A percentile compares a stretch with the other conserved stretches of the same genome.
These are phyloP conservation scores for Nothocercus nigrocapillus DNA, from an alignment of 2,113 vertebrate species.

Conservation along the genomic window DNA sequence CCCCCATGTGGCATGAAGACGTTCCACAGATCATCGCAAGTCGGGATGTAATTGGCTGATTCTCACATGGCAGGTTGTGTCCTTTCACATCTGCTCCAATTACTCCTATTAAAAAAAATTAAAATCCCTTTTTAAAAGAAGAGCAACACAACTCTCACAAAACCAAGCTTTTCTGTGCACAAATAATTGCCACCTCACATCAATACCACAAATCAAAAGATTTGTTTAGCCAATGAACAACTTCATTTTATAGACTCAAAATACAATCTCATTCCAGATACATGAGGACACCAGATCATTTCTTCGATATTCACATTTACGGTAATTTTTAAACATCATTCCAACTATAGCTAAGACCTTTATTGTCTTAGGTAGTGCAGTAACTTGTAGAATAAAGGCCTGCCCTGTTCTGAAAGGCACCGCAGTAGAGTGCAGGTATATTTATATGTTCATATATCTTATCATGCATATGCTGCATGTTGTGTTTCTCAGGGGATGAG, in stretches of 20 bases:
- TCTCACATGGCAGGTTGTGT: slow-evolving; percentile 85
- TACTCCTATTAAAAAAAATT: slow-evolving; percentile 82
- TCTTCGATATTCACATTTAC: neutral
- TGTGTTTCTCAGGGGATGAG: slow-evolving; percentile 45
- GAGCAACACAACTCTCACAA: neutral
- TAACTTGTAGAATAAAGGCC: neutral
- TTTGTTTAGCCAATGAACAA: neutral
- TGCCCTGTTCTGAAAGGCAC: neutral
- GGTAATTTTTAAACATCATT: neutral
- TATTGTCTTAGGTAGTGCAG: neutral
- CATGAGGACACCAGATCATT: neutral
- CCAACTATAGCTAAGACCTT: neutral
- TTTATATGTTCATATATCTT: slow-evolving; percentile 46
- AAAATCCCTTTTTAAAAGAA: neutral
- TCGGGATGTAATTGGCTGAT: slow-evolving; percentile 87
- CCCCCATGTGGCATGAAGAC: slow-evolving; percentile 97
- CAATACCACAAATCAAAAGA: neutral
- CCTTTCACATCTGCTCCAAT: slow-evolving; percentile 92
- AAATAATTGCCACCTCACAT: neutral
- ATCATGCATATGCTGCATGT: neutral
- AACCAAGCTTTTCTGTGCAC: neutral
- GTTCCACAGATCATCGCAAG: slow-evolving; percentile 96
- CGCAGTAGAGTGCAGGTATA: neutral
- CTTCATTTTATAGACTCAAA: neutral
- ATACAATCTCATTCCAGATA: neutral